Base-by-base conservation (phyloP, 1,140 invertebrate genomes). In the Dryas iulia region DNA sequence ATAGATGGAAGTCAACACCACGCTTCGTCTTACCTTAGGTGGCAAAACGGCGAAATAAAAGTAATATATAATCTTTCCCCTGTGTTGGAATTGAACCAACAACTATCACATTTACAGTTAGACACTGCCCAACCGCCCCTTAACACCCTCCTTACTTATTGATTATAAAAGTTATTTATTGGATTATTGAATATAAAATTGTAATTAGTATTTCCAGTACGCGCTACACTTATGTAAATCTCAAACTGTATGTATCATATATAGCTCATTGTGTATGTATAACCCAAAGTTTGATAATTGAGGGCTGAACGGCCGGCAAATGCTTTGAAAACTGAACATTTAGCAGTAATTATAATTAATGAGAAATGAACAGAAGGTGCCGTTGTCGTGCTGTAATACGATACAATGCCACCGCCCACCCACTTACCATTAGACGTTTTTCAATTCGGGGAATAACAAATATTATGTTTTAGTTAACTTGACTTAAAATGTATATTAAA, bases 281-380 rank as follows among this genome's bases (percentile, higher is more conserved):
- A n/a, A 5, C 12, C 33, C 2, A 35, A 21, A 47, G 11, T 66
- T 70, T 30, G 56, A n/a, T 68, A 59, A 47, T 68, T 69, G 69
- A 74, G 68, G 30, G 73, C 58, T 63, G 47, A 53, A 68, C 62
- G 31, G 21, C 69, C 71, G 73, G 59, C 74, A 2, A 39, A 39
- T 4, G 39, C 39, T 78, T 71, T 77, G 74, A 81, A 83, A 82
- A 21, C 21, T 21, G 73, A 84, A 81, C 75, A 84, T 81, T 82
- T 81, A 82, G 76, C 69, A 76, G 81, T 83, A 86, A 88, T 88
- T 85, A 86, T 77, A 80, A 82, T 86, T 86, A 88, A 86, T 82
- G 84, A 88, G 81, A 84, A 83, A 79, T 80, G 78, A 70, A 78
- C 78, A 76, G 74, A 81, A 79, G 79, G 76, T 77, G 71, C 64